A percentile compares a stretch with the other conserved stretches of the same genome.
phyloP scores from a whole-genome alignment of 2,888 invertebrate genomes.

The Melieria picta region DNA sequence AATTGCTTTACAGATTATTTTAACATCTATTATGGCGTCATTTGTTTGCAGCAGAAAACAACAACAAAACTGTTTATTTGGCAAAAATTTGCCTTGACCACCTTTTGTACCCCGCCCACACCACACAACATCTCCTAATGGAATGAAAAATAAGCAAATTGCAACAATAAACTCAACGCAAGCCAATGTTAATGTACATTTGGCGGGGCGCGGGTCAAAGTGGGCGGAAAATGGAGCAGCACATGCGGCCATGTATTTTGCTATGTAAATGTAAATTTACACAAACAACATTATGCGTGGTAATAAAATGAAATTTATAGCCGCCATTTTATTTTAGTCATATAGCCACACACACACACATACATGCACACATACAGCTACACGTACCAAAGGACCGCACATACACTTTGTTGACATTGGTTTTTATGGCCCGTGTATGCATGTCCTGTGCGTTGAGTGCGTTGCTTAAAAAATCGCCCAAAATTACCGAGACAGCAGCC shows the following conservation, averaged over 20 bases:
- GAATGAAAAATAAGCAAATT: not conserved
- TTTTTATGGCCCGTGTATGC: not conserved
- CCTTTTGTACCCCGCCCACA: constrained; percentile 28
- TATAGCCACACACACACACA: not conserved
- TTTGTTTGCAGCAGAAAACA: not conserved
- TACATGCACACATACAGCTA: not conserved
- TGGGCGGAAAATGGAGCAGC: too few relatives aligned
- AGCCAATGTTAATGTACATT: not conserved
- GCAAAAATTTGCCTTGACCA: constrained; percentile 12
- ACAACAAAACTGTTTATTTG: constrained; percentile 26
- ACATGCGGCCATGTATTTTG: too few relatives aligned
- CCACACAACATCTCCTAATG: constrained; percentile 15
- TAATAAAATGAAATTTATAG: constrained; percentile 34
- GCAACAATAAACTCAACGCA: too few relatives aligned
- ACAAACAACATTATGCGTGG: constrained; percentile 35
- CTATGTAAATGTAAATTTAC: constrained; percentile 28
- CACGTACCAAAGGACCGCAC: not conserved
- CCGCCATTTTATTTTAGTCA: constrained; percentile 9
- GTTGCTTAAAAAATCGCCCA: not conserved
- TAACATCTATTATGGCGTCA: not conserved
- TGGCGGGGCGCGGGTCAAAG: not conserved
- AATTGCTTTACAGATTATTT: not conserved
- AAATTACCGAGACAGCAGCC: constrained; percentile 3
- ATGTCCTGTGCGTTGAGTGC: constrained; percentile 14
- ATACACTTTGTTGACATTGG: too few relatives aligned